Evolutionary conservation across 2,888 invertebrate species (phyloP), one percentile per base, ranked within the genome.

Genomic region (Hydroisotoma schaefferi): DNA sequence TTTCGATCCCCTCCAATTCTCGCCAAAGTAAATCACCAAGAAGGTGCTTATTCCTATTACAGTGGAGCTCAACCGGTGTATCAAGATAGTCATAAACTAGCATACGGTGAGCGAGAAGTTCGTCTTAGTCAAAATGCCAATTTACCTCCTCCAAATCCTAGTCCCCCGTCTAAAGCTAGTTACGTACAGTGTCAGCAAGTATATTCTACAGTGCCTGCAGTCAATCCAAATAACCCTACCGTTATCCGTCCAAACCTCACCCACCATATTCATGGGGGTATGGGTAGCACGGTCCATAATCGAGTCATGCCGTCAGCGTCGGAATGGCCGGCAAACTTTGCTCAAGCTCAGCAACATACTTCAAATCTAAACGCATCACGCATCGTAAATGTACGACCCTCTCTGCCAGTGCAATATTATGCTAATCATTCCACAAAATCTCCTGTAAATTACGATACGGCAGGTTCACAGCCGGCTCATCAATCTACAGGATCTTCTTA

Each of bases 201-300:
- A 40, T 49, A 37, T 15, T 20, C 2, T 43, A 29, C 40, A 18
- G n/a, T 22, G 23, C 48, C 2, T 26, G 20, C 15, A 22, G 20
- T 52, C 51, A 48, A 51, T 53, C 54, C 20, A 49, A 15, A 49
- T 43, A 44, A 33, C 38, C 33, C 37, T 28, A 33, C 56, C 4
- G 53, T 56, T 18, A 59, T 63, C 43, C 63, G 63, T 49, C 63
- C 59, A 15, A 56, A 43, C 38, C 28, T 55, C n/a, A 25, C 33
- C n/a, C 53, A 53, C n/a, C n/a, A n/a, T n/a, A n/a, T n/a, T n/a
- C 49, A 49, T 48, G 38, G 56, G 56, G 20, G 38, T 27, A 27
- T 27, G 55, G 23, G 6, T 55, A 37, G 55, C 37, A 15, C n/a
- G 40, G n/a, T 20, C 15, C 8, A 23, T 25, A 4, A 53, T 37